Evolutionary conservation across 2,888 invertebrate genomes (phyloP).

Genomic region (Eretmocerus hayati): DNA sequence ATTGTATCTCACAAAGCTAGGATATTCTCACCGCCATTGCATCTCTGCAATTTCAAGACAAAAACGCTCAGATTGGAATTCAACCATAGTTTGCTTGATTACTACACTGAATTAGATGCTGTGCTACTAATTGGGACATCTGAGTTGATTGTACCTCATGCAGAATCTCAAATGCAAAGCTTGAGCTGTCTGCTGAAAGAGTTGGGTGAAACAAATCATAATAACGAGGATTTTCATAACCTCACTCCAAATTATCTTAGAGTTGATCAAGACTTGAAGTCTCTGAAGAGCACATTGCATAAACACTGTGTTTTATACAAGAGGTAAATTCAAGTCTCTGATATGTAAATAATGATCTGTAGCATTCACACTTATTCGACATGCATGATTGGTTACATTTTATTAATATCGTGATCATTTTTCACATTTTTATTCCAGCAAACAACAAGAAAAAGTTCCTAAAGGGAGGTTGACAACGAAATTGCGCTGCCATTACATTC

Average conservation of each 20-base stretch:
- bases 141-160: constrained; percentile 40
- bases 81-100: constrained; percentile 71
- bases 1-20: constrained; percentile 57
- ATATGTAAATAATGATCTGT: neutral
- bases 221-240: constrained; percentile 36
- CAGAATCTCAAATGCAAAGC: constrained; percentile 32
- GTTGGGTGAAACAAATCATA: constrained; percentile 28
- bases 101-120: constrained; percentile 85
- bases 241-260: constrained; percentile 39
- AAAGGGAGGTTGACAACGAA: constrained; percentile 38
- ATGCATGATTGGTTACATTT: too few relatives aligned
- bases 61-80: constrained; percentile 73
- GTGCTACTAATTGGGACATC: constrained; percentile 68
- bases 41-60: constrained; percentile 39
- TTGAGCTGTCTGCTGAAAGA: constrained; percentile 37
- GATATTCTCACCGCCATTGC: constrained; percentile 65
- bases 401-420: neutral
- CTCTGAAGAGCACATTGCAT: constrained; percentile 35
- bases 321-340: too few relatives aligned
- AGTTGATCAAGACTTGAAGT: constrained; percentile 34
- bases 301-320: constrained; percentile 39
- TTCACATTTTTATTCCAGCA: constrained; percentile 27
- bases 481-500: constrained; percentile 39
- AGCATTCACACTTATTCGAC: too few relatives aligned
- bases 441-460: constrained; percentile 36